phyloP scores from a whole-genome alignment of 1,140 invertebrate genomes.

The Calliphora vicina region DNA sequence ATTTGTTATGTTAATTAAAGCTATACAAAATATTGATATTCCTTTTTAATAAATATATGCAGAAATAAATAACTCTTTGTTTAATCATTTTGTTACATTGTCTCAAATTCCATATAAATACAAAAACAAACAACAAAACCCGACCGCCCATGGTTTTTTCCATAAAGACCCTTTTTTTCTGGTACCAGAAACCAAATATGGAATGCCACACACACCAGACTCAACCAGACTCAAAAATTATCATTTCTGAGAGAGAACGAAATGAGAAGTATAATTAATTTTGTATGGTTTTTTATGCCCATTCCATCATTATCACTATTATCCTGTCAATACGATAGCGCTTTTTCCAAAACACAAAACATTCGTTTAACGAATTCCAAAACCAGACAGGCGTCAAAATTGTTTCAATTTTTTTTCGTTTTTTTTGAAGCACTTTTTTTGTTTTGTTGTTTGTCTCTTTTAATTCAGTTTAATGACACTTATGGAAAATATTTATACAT shows the following conservation, averaged over 20 bases:
- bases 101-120: background rate
- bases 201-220: conserved; percentile 10
- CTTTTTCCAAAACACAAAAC: background rate
- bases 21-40: background rate
- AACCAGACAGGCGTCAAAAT: conserved; percentile 31
- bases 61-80: background rate
- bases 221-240: background rate
- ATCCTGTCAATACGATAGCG: conserved; percentile 29
- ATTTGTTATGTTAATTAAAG: background rate
- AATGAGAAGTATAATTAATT: background rate
- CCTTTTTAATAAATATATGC: background rate
- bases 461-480: background rate
- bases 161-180: background rate
- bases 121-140: background rate
- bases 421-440: too few relatives aligned
- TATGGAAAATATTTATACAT: conserved; percentile 19
- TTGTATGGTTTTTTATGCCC: background rate
- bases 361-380: background rate
- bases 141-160: conserved; percentile 19
- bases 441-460: too few relatives aligned
- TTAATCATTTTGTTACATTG: background rate
- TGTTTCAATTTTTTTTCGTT: background rate
- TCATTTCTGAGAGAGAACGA: background rate
- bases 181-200: background rate
- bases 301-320: conserved; percentile 23